Conservation (phyloP, 1,140 invertebrate genomes). For the Acyrthosiphon pisum region DNA sequence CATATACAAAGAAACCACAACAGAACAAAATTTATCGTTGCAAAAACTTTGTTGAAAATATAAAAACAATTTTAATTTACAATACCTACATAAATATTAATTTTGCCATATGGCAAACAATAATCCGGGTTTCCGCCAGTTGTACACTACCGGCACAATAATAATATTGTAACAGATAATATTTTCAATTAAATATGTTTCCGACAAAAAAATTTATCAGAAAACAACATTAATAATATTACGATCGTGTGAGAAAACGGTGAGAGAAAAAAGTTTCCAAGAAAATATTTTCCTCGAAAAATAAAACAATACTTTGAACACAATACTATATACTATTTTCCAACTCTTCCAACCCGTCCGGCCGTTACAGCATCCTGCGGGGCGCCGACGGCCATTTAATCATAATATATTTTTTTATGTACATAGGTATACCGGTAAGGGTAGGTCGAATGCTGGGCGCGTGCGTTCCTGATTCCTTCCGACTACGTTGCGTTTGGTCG, state of each 20-base stretch:
- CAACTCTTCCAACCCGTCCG: background rate
- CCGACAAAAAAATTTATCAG: background rate
- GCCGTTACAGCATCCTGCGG: background rate
- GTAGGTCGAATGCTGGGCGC: background rate
- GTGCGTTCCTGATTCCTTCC: background rate
- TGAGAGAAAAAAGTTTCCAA: background rate
- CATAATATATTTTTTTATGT: background rate
- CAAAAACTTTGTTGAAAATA: background rate
- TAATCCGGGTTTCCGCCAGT: no score
- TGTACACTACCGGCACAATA: no score
- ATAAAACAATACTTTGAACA: background rate
- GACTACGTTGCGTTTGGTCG: background rate
- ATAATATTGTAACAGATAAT: background rate
- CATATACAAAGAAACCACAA: background rate
- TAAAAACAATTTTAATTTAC: no score
- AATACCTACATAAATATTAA: no score
- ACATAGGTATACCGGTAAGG: background rate
- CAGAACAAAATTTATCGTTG: background rate
- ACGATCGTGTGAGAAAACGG: background rate
- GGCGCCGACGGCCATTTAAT: background rate
- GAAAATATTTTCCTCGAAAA: background rate
- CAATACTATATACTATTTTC: background rate
- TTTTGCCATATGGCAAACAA: no score
- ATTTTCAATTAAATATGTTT: background rate
- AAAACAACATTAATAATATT: background rate